A percentile compares a stretch with the other conserved stretches of the same genome.
Evolutionary conservation across 2,113 vertebrate genomes (phyloP).

Genomic region (Aphyosemion australe): DNA sequence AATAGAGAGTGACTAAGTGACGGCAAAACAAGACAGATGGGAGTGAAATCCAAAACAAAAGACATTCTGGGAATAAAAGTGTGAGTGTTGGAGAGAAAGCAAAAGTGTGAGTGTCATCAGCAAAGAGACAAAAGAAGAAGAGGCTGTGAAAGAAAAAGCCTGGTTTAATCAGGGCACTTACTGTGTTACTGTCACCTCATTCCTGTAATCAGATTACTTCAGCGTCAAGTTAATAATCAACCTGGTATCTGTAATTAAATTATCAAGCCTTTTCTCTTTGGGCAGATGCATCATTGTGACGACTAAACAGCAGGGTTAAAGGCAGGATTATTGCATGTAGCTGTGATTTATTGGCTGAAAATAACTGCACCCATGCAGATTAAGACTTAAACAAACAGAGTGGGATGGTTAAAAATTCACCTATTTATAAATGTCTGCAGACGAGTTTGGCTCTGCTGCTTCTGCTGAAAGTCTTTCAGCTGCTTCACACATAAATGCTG

Average conservation of each 20-base stretch:
- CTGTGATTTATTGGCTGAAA: background rate
- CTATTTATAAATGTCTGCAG: too few species aligned
- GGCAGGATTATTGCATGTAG: background rate
- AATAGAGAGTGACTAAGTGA: conserved; percentile 23
- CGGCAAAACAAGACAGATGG: conserved; percentile 28
- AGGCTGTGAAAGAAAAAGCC: conserved; percentile 4
- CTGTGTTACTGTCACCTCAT: conserved; percentile 36
- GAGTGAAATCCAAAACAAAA: conserved; percentile 24
- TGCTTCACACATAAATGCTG: too few species aligned
- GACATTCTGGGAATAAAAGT: conserved; percentile 12
- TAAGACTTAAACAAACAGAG: background rate
- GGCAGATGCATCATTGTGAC: conserved; percentile 4
- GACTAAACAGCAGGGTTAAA: background rate
- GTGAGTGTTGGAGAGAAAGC: conserved; percentile 27
- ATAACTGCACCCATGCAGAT: background rate
- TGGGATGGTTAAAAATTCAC: too few species aligned
- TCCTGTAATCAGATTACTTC: conserved; percentile 46
- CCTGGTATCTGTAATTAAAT: conserved; percentile 19
- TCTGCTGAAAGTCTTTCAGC: too few species aligned
- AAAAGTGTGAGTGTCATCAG: conserved; percentile 10
- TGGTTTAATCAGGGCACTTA: conserved; percentile 40
- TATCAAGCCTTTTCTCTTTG: background rate
- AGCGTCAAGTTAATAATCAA: conserved; percentile 9
- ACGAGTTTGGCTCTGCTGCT: too few species aligned
- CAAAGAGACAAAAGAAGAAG: conserved; percentile 19